phyloP scores from a whole-genome alignment of 2,113 vertebrate genomes.

The Isichthys henryi region DNA sequence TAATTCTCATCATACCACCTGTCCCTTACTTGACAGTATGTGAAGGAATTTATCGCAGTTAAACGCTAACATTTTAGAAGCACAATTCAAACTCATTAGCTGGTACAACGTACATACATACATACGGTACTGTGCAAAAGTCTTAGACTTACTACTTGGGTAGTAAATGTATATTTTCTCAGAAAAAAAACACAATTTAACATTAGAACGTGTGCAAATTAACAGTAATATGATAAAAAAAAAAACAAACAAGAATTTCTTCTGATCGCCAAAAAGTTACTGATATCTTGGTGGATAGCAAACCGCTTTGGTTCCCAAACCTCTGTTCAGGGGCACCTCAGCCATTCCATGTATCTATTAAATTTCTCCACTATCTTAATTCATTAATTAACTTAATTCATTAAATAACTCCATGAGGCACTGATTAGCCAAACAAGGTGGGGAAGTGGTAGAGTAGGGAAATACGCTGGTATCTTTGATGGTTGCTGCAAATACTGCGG shows the following conservation, averaged over 20 bases:
- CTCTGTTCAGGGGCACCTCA: background rate
- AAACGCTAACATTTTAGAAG: background rate
- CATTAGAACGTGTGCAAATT: background rate
- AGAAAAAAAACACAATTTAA: background rate
- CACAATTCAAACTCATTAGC: background rate
- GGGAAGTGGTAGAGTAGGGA: background rate
- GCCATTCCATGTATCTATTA: background rate
- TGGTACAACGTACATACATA: background rate
- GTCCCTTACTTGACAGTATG: background rate
- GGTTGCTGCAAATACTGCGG: background rate
- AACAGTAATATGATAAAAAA: background rate
- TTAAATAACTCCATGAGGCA: background rate
- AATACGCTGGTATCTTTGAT: background rate
- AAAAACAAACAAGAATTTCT: background rate
- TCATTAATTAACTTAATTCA: background rate
- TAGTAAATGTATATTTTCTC: background rate
- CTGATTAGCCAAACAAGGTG: background rate
- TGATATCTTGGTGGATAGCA: background rate
- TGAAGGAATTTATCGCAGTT: background rate
- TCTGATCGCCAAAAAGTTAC: background rate
- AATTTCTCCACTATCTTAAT: background rate
- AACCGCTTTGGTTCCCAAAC: background rate
- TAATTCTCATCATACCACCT: background rate
- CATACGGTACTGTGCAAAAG: background rate
- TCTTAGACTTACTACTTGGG: background rate